Percentiles rank a stretch among this genome's conserved stretches.
These are phyloP conservation scores for Reticulitermes lucifugus DNA, from an alignment of 2,888 invertebrate species.

Conservation along the genomic window DNA sequence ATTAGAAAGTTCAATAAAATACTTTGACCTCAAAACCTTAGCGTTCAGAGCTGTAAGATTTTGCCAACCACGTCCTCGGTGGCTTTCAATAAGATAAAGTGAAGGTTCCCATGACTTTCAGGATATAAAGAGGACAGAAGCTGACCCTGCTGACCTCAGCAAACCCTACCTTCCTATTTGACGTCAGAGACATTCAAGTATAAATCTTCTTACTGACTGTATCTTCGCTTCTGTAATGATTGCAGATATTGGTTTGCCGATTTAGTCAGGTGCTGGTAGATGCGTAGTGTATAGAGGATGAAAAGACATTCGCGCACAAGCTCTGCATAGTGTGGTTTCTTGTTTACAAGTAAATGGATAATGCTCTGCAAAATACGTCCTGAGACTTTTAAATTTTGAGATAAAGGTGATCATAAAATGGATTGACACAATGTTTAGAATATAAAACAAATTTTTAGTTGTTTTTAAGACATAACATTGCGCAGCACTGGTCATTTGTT, in stretches of 20 bases:
- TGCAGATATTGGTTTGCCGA: not conserved
- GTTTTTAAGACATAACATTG: too few species aligned
- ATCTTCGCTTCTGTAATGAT: not conserved
- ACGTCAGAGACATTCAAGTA: not conserved
- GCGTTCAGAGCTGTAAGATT: not conserved
- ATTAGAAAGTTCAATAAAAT: too few species aligned
- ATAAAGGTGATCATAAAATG: too few species aligned
- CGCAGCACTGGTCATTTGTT: too few species aligned
- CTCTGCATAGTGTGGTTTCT: too few species aligned
- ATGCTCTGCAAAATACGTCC: too few species aligned
- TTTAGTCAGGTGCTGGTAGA: not conserved
- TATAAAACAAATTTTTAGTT: too few species aligned
- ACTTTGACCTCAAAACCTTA: not conserved
- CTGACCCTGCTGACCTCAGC: not conserved
- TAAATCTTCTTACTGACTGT: not conserved
- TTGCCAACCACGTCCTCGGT: not conserved
- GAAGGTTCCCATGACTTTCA: conserved; percentile 33
- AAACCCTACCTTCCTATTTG: conserved; percentile 1
- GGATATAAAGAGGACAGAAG: conserved; percentile 28
- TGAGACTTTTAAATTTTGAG: too few species aligned
- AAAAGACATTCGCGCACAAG: too few species aligned
- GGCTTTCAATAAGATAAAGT: not conserved
- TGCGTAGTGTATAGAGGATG: too few species aligned
- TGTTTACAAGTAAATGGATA: too few species aligned
- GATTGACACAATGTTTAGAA: too few species aligned